These are phyloP conservation scores for Erebia palarica DNA, from an alignment of 2,888 invertebrate genomes.

Conservation along the genomic window DNA sequence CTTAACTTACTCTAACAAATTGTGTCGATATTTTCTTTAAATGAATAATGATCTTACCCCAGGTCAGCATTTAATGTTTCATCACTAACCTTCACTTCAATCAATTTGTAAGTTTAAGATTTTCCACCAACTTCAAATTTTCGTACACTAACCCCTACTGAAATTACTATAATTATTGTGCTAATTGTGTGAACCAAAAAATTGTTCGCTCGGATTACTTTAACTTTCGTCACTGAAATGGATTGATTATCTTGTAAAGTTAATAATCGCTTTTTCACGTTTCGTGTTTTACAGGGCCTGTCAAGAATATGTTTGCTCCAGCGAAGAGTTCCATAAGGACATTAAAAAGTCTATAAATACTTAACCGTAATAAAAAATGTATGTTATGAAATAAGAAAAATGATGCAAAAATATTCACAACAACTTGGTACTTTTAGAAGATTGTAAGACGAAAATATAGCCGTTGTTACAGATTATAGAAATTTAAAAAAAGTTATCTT, in stretches of 20 bases:
- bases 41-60: too few relatives aligned
- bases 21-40: too few relatives aligned
- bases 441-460: background rate
- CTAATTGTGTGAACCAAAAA: background rate
- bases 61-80: too few relatives aligned
- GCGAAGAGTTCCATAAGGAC: background rate
- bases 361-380: background rate
- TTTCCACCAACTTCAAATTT: background rate
- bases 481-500: too few relatives aligned
- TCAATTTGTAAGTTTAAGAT: too few relatives aligned
- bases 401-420: background rate
- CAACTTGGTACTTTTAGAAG: background rate
- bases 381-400: background rate
- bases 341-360: background rate
- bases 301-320: conserved; percentile 1
- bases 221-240: background rate
- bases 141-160: background rate
- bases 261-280: conserved; percentile 1
- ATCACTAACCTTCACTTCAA: too few relatives aligned
- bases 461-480: too few relatives aligned
- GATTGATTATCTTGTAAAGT: background rate
- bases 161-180: background rate
- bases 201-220: background rate
- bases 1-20: too few relatives aligned
- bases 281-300: background rate